Conservation (phyloP, 2,888 invertebrate species). For the Pseudolycoriella hygida region DNA sequence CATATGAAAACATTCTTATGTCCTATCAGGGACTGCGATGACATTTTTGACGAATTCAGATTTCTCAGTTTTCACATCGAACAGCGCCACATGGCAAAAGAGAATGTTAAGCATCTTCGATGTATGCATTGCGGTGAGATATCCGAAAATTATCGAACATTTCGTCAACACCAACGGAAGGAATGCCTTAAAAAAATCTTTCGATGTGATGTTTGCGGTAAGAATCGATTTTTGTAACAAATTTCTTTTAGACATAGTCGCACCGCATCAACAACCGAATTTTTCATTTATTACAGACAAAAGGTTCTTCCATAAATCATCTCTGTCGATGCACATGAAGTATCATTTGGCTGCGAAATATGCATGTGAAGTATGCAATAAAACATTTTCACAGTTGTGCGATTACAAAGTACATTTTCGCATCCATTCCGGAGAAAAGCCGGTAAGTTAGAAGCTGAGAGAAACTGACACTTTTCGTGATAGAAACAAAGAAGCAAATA, state of each 20-base stretch:
- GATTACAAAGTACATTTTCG: neutral
- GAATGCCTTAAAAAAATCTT: neutral
- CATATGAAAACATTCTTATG: neutral
- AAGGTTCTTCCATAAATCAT: neutral
- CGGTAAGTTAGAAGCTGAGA: neutral
- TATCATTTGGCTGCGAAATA: neutral
- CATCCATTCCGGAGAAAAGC: no score
- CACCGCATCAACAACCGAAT: no score
- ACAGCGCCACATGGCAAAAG: neutral
- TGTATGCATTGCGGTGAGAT: neutral
- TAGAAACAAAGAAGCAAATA: no score
- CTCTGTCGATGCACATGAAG: neutral
- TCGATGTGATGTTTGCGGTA: slow-evolving; percentile 3
- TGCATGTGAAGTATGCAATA: neutral
- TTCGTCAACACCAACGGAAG: neutral
- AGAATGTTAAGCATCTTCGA: neutral
- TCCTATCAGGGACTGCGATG: neutral
- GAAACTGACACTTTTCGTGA: no score
- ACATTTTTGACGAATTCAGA: neutral
- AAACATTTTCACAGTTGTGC: neutral
- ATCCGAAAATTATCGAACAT: neutral
- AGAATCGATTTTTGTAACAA: neutral
- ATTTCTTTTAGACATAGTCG: no score
- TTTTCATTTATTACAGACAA: slow-evolving; percentile 3
- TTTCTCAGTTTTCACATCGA: neutral